Evolutionary conservation across 1,140 invertebrate species (phyloP), one percentile per base, ranked within the genome.

Genomic region (Penaeus vannamei): DNA sequence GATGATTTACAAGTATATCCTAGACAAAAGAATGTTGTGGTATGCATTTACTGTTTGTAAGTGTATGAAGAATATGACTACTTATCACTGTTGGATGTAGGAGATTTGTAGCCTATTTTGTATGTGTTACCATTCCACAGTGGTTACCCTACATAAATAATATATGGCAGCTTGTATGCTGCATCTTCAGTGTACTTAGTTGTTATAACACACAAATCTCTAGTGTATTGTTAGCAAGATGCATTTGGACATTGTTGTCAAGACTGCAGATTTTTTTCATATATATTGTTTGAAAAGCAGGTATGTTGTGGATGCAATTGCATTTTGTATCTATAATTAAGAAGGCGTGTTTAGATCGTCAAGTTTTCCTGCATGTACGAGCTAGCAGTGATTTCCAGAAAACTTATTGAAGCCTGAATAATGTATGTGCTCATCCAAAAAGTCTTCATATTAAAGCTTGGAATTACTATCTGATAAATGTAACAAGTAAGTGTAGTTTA

Each of bases 21-120:
- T 53, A 53, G 53, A 53, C 53, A 53, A 53, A 84, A 89, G 81
- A 89, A 84, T 84, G 81, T 82, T 89, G 85, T 87, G 81, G 87
- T 89, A 89, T 89, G 87, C 87, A 89, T 89, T 89, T 89, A 89
- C 82, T 76, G 59, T 77, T 89, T 79, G 46, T 89, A 61, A 87
- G 77, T 89, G 81, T 84, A 61, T 80, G 62, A 77, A 82, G 84
- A 61, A 62, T 84, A 77, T 81, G 87, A 81, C 84, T 84, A 76
- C 42, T 59, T 84, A 84, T 42, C 81, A 81, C 87, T 89, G 76
- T 62, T 60, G 59, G 76, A 53, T 89, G 87, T 89, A 89, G 87
- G 69, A 36, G 66, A 84, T 84, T 61, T 87, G 87, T 89, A 89
- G 80, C 81, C 66, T 77, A 83, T 89, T 89, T 89, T 89, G 66